phyloP scores from a whole-genome alignment of 2,797 vertebrate species.

The Schizothorax lantsangensis region DNA sequence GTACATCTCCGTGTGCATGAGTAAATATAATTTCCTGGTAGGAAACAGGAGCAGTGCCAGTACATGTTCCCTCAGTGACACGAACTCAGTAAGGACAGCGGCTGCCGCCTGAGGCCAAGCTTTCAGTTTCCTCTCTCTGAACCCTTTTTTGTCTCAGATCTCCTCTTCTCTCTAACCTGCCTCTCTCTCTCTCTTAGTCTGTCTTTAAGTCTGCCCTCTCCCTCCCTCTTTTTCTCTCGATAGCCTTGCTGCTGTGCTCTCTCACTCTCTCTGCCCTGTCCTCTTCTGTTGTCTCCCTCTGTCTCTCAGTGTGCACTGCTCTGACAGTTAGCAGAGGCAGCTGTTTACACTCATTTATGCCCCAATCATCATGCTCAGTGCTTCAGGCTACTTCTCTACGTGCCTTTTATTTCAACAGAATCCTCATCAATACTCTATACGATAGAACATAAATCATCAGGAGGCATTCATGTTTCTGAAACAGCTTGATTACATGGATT shows the following conservation, averaged over 20 bases:
- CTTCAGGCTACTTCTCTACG: slow-evolving; percentile 53
- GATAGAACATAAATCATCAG: background rate
- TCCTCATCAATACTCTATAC: slow-evolving; percentile 32
- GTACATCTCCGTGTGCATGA: slow-evolving; percentile 28
- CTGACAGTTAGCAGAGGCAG: slow-evolving; percentile 81
- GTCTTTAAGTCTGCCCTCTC: slow-evolving; percentile 22
- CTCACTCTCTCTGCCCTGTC: slow-evolving; percentile 56
- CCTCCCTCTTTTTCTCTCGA: background rate
- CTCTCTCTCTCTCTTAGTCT: slow-evolving; percentile 29
- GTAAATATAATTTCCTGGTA: slow-evolving; percentile 35
- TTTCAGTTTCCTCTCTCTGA: slow-evolving; percentile 40
- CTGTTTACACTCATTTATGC: slow-evolving; percentile 81
- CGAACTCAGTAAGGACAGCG: slow-evolving; percentile 44
- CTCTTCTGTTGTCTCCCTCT: slow-evolving; percentile 66
- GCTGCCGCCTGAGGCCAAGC: slow-evolving; percentile 42
- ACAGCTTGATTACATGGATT: slow-evolving; percentile 4
- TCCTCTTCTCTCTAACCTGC: slow-evolving; percentile 30
- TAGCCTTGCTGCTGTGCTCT: slow-evolving; percentile 23
- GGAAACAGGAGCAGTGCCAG: slow-evolving; percentile 22
- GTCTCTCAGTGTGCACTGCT: slow-evolving; percentile 60
- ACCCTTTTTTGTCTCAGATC: slow-evolving; percentile 23
- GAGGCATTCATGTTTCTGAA: slow-evolving; percentile 8
- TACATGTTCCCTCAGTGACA: slow-evolving; percentile 36
- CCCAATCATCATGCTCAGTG: slow-evolving; percentile 73
- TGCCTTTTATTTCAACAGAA: slow-evolving; percentile 41